Base-by-base conservation (phyloP, 1,140 invertebrate species). In the Trichonephila clavipes region DNA sequence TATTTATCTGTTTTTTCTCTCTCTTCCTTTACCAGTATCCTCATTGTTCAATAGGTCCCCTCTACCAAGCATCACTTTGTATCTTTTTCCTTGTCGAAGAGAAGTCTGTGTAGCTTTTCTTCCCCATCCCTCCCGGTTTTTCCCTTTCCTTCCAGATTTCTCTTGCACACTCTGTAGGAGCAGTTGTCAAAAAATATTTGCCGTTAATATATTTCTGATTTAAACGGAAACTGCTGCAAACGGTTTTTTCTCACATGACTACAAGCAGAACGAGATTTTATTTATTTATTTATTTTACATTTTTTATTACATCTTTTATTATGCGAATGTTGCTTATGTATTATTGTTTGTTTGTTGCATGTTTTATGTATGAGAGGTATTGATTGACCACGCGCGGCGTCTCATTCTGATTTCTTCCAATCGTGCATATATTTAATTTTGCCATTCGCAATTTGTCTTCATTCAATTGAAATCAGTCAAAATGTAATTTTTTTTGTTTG, bases 221-320 rank as follows among this genome's bases (percentile, higher is more conserved):
- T 90, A 89, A 89, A 89, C 87, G 87, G 87, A 89, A 89, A 89
- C 62, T 89, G 64, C 64, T 51, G 62, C 87, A 89, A 89, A 89
- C 87, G 87, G 87, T 89, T 89, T 72, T 89, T 89, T 89, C 87
- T 89, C 87, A 72, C 87, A 89, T 89, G 87, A 89, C 87, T 89
- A 89, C 62, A 58, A 72, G 66, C 66, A 72, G 28, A 19, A 72
- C 62, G 28, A 34, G 72, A 77, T 6, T 24, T 40, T 40, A 40
- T 40, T 40, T 40, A 40, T 40, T 40, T 40, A 40, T 1, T 28
- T 28, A 28, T 40, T 77, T 77, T 44, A 6, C 7, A 0, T 19
- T 40, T 34, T 58, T 88, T 89, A 24, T 72, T 51, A 19, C 8
- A 40, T 72, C 72, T 89, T 14, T 89, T 88, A 66, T 69, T 69